A percentile compares a stretch with the other conserved stretches of the same genome.
These are phyloP conservation scores for Drosophila micromelanica DNA, from an alignment of 1,140 invertebrate genomes.

Conservation along the genomic window DNA sequence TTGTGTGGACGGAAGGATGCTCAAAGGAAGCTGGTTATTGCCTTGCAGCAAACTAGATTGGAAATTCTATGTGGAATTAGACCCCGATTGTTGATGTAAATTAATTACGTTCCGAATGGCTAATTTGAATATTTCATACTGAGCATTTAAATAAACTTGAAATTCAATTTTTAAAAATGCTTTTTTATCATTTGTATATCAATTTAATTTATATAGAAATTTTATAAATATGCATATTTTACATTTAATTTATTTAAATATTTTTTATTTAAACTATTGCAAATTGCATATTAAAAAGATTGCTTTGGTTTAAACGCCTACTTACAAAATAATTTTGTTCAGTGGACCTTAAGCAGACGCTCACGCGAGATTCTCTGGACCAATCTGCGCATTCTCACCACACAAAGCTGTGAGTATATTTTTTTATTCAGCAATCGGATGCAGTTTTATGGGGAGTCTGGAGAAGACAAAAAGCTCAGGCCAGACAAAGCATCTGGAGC, in stretches of 20 bases:
- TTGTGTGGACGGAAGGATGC: background rate
- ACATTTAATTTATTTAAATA: too few relatives aligned
- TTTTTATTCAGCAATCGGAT: background rate
- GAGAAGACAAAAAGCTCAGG: slow-evolving; percentile 53
- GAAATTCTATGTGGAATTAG: slow-evolving; percentile 21
- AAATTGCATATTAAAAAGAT: too few relatives aligned
- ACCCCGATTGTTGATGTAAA: background rate
- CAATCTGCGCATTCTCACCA: slow-evolving; percentile 43
- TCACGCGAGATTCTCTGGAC: background rate
- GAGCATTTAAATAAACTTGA: too few relatives aligned
- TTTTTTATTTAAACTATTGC: too few relatives aligned
- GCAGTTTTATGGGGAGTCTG: slow-evolving; percentile 11
- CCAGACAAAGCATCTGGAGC: slow-evolving; percentile 35
- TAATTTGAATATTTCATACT: background rate
- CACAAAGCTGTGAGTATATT: slow-evolving; percentile 17
- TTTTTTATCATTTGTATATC: too few relatives aligned
- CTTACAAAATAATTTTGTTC: background rate
- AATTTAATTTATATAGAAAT: too few relatives aligned
- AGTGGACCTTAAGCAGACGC: slow-evolving; percentile 6
- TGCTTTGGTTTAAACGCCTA: background rate
- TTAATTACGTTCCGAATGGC: background rate
- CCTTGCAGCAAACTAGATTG: slow-evolving; percentile 2
- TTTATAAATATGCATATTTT: too few relatives aligned
- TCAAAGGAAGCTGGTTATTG: background rate
- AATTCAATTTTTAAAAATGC: too few relatives aligned